Percentiles rank a stretch among this genome's conserved stretches.
Evolutionary conservation across 2,888 invertebrate genomes (phyloP).

Genomic region (Neuroscelio doddi): DNA sequence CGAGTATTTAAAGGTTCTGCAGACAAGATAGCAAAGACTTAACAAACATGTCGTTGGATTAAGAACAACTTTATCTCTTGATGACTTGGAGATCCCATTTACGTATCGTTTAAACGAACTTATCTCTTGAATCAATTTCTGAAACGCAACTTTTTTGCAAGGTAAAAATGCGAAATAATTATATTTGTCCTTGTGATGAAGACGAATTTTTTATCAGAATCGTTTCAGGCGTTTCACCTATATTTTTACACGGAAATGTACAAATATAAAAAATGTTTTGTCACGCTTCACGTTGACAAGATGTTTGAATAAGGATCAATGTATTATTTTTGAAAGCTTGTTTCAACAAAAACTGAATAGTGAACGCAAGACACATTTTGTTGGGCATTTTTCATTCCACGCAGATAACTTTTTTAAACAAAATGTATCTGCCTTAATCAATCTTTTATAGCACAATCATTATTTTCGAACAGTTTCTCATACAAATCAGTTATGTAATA

Average conservation of each 20-base stretch:
- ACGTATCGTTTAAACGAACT: conserved; percentile 25
- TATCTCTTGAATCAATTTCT: conserved; percentile 31
- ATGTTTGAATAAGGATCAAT: conserved; percentile 6
- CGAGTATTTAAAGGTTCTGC: conserved; percentile 12
- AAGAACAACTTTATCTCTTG: conserved; percentile 26
- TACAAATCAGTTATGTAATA: too few species aligned
- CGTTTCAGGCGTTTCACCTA: neutral
- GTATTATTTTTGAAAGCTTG: conserved; percentile 3
- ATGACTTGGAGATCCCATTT: conserved; percentile 30
- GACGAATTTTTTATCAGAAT: conserved; percentile 10
- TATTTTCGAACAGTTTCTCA: too few species aligned
- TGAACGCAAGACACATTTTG: too few species aligned
- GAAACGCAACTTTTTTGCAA: conserved; percentile 13
- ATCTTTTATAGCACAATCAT: too few species aligned
- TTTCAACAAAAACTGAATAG: neutral
- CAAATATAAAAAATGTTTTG: neutral
- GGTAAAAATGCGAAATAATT: conserved; percentile 16
- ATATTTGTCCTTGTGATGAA: conserved; percentile 11
- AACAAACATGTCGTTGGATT: conserved; percentile 24
- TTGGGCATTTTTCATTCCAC: too few species aligned
- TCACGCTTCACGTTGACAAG: neutral
- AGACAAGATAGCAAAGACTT: conserved; percentile 24
- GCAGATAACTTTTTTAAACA: too few species aligned
- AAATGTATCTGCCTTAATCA: too few species aligned
- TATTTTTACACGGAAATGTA: neutral